Conservation (phyloP, 2,888 invertebrate genomes). For the Sicus ferrugineus region DNA sequence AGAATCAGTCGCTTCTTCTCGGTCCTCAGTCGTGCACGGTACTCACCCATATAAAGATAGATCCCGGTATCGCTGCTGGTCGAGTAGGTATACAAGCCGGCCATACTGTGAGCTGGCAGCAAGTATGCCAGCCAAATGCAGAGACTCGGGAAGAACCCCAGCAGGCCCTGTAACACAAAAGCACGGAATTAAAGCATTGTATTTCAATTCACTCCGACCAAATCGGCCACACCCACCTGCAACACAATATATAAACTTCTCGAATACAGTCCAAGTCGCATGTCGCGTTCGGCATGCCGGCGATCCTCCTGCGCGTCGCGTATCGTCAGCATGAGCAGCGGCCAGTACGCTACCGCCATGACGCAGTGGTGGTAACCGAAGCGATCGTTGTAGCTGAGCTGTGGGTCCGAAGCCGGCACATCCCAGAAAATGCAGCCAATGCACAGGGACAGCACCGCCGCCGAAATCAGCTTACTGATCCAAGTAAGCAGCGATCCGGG, state of each 20-base stretch:
- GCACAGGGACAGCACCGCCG: slow-evolving; percentile 82
- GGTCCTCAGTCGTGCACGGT: background rate
- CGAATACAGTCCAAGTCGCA: slow-evolving; percentile 81
- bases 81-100: slow-evolving; percentile 78
- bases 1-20: background rate
- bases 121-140: slow-evolving; percentile 85
- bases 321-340: slow-evolving; percentile 72
- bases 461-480: slow-evolving; percentile 78
- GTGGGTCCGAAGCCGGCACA: slow-evolving; percentile 78
- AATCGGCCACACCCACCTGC: slow-evolving; percentile 70
- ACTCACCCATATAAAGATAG: slow-evolving; percentile 75
- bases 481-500: slow-evolving; percentile 83
- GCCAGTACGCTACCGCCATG: slow-evolving; percentile 81
- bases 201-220: background rate
- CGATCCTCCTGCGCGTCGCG: slow-evolving; percentile 66
- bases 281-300: slow-evolving; percentile 79
- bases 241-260: slow-evolving; percentile 79
- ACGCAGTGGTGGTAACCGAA: slow-evolving; percentile 88
- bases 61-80: slow-evolving; percentile 74
- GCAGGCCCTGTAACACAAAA: slow-evolving; percentile 70
- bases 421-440: slow-evolving; percentile 92
- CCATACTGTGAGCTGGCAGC: slow-evolving; percentile 89
- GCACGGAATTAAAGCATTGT: background rate
- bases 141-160: slow-evolving; percentile 80
- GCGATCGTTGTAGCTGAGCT: slow-evolving; percentile 78